Evolutionary conservation across 2,113 vertebrate species (phyloP).

Genomic region (Asarcornis scutulata): DNA sequence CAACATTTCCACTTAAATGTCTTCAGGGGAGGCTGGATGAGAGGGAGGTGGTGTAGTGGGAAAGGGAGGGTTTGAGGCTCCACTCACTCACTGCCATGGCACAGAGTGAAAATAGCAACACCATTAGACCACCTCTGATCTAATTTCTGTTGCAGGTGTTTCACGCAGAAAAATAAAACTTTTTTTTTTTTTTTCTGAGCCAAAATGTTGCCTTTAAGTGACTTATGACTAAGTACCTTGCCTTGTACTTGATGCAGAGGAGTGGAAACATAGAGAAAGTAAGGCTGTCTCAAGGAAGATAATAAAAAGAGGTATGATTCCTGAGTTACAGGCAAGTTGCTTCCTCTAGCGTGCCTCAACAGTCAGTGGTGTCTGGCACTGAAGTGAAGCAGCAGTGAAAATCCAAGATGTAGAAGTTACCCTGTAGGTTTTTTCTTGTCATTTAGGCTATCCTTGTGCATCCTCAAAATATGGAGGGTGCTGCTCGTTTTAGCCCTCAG

Average conservation of each 20-base stretch:
- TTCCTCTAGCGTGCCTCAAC: not conserved
- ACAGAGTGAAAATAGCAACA: not conserved
- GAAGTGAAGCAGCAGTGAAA: not conserved
- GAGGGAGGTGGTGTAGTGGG: not conserved
- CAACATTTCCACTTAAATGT: not conserved
- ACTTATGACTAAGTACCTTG: not conserved
- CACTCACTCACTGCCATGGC: not conserved
- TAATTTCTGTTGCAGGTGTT: not conserved
- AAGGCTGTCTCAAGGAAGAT: not conserved
- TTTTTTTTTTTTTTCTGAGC: not conserved
- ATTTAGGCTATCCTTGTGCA: not conserved
- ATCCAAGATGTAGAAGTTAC: not conserved
- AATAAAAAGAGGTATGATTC: not conserved
- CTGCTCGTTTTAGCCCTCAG: not conserved
- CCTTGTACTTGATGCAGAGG: not conserved
- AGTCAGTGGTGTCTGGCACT: not conserved
- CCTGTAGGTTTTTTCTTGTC: not conserved
- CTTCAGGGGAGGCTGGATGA: not conserved
- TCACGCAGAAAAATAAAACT: not conserved
- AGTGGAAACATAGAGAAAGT: not conserved
- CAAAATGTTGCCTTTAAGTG: not conserved
- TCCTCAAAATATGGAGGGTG: not conserved
- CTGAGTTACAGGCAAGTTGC: fast-evolving
- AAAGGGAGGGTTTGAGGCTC: not conserved
- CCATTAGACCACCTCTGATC: not conserved